Conservation (phyloP, 2,888 invertebrate genomes). For the Chalcosyrphus nemorum region DNA sequence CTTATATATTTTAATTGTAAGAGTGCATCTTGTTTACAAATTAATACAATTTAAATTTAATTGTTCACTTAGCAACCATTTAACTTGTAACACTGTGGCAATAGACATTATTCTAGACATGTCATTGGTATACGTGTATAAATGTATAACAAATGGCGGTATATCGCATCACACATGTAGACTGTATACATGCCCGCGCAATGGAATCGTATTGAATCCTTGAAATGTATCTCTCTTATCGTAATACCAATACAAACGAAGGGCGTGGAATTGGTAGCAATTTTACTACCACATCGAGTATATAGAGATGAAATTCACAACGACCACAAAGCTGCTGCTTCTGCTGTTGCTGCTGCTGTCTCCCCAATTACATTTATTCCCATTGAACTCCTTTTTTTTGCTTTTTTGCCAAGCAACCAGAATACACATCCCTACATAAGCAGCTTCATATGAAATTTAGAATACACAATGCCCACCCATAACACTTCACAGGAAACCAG, state of each 20-base stretch:
- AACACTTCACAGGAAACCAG: conserved; percentile 41
- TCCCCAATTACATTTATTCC: conserved; percentile 38
- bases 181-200: neutral
- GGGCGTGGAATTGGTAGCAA: conserved; percentile 10
- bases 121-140: neutral
- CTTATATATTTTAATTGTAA: conserved; percentile 13
- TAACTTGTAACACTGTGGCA: conserved; percentile 1
- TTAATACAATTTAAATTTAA: conserved; percentile 28
- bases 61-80: conserved; percentile 17
- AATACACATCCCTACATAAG: conserved; percentile 9
- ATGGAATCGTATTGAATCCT: conserved; percentile 11
- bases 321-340: conserved; percentile 13
- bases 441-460: conserved; percentile 9
- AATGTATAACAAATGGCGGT: neutral
- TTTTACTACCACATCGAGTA: conserved; percentile 16
- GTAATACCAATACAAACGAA: conserved; percentile 21
- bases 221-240: conserved; percentile 27
- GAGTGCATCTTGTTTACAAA: conserved; percentile 9
- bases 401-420: conserved; percentile 31
- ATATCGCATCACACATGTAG: neutral
- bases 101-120: neutral
- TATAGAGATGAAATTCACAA: neutral
- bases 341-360: too few species aligned
- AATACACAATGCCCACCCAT: conserved; percentile 37
- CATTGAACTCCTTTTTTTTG: conserved; percentile 23